Evolutionary conservation across 2,888 invertebrate species (phyloP), one percentile per base, ranked within the genome.

Genomic region (Latrodectus hesperus): DNA sequence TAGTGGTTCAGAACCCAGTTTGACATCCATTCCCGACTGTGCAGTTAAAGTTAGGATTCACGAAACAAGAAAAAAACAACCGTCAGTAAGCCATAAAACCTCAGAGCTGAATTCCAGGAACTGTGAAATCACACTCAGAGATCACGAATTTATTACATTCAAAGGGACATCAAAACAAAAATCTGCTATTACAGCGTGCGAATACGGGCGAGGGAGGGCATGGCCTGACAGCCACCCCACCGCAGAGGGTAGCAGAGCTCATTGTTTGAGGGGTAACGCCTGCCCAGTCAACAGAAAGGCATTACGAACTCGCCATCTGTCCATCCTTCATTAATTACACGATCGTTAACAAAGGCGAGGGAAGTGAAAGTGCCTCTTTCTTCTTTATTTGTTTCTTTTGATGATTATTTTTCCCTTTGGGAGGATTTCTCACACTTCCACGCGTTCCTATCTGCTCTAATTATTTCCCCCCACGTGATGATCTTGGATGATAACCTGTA

Each of bases 401-500:
- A 49, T 9, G n/a, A 67, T 71, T 70, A 68, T 72, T 74, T 70
- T 80, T 79, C 64, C 60, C 51, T 17, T 60, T 11, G 53, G 53
- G 17, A 22, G 81, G 84, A 78, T 71, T 86, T 86, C 86, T 86
- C 81, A 86, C 86, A 86, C 86, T 80, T 86, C 86, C 80, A 71
- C 81, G 76, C 85, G 75, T 76, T 71, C 76, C 75, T 81, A 80
- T 80, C 81, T 81, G 86, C 71, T 86, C 86, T 86, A 86, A 86
- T 86, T 86, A 81, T 86, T 86, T 86, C 84, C 78, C 74, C 52
- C 71, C 38, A 38, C 52, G 67, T 72, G 84, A 73, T 84, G 84
- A 84, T 84, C 84, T 51, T 52, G 55, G 74, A 53, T 64, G 84
- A 84, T 84, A 84, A 84, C 84, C 84, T 84, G 38, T 67, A 78